Conservation (phyloP, 2,113 vertebrate species). For the Anser brachyrhynchus region DNA sequence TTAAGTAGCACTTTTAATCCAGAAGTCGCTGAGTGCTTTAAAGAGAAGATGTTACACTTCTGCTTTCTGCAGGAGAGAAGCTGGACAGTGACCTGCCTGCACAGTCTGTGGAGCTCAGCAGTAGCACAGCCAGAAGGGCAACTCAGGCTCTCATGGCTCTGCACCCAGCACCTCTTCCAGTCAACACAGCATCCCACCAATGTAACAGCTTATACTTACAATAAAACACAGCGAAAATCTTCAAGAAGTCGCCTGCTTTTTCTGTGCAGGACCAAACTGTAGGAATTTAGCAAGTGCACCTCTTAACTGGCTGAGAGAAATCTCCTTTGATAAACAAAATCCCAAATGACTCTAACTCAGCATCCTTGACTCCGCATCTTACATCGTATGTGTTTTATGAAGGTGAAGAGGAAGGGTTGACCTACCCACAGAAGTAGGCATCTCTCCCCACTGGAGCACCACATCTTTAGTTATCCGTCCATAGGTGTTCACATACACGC, state of each 20-base stretch:
- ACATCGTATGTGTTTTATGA: slow-evolving; percentile 35
- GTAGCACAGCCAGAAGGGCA: background rate
- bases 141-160: background rate
- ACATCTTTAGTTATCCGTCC: slow-evolving; percentile 99
- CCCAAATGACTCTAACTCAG: background rate
- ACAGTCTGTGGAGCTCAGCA: background rate
- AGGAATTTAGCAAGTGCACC: background rate
- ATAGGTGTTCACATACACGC: slow-evolving; percentile 98
- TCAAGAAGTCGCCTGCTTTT: background rate
- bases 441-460: slow-evolving; percentile 99
- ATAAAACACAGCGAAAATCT: background rate
- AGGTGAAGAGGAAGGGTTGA: slow-evolving; percentile 72
- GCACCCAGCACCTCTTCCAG: background rate
- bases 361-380: slow-evolving; percentile 37
- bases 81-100: background rate
- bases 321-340: background rate
- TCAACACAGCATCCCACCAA: background rate
- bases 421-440: slow-evolving; percentile 99
- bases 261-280: background rate
- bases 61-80: rapidly evolving
- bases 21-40: background rate
- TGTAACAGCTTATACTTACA: background rate
- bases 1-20: background rate
- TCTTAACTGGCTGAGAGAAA: background rate
- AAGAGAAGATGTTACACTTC: background rate